Percentiles rank a stretch among this genome's conserved stretches.
Conservation (phyloP, 2,797 vertebrate genomes). For the Enteromius thamalakanensis region DNA sequence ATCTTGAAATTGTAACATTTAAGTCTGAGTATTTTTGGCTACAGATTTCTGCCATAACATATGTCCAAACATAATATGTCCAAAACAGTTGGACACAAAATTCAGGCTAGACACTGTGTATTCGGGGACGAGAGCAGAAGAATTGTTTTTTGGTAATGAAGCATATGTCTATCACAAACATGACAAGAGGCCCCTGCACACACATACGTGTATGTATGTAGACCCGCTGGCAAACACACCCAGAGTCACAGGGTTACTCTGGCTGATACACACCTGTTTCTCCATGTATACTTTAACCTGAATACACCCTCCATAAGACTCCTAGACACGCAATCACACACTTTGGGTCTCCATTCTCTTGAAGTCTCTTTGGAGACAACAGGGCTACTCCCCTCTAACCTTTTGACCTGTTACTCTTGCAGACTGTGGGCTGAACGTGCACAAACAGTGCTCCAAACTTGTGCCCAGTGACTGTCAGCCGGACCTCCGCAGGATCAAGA, state of each 20-base stretch:
- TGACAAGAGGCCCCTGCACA: background rate
- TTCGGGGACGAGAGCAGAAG: too few species aligned
- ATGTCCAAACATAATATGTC: background rate
- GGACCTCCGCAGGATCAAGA: slow-evolving; percentile 95
- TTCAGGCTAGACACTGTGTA: background rate
- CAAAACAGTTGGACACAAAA: background rate
- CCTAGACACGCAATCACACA: slow-evolving; percentile 11
- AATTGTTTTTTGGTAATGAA: background rate
- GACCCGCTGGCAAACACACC: slow-evolving; percentile 27
- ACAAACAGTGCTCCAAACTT: slow-evolving; percentile 98
- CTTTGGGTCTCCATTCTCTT: slow-evolving; percentile 18
- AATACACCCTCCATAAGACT: slow-evolving; percentile 15
- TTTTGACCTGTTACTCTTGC: slow-evolving; percentile 49
- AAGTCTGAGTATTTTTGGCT: background rate
- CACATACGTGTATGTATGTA: background rate
- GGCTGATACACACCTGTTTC: slow-evolving; percentile 57
- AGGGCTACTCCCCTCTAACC: slow-evolving; percentile 20
- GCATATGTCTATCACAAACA: background rate
- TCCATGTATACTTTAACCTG: slow-evolving; percentile 12
- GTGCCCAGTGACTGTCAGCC: slow-evolving; percentile 98
- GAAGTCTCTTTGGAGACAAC: slow-evolving; percentile 19
- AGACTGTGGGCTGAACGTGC: slow-evolving; percentile 97
- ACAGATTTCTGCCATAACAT: background rate
- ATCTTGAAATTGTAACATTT: too few species aligned
- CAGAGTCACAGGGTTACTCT: background rate